Base-by-base conservation (phyloP, 2,113 vertebrate species). In the Ptilorrhoa leucosticta region DNA sequence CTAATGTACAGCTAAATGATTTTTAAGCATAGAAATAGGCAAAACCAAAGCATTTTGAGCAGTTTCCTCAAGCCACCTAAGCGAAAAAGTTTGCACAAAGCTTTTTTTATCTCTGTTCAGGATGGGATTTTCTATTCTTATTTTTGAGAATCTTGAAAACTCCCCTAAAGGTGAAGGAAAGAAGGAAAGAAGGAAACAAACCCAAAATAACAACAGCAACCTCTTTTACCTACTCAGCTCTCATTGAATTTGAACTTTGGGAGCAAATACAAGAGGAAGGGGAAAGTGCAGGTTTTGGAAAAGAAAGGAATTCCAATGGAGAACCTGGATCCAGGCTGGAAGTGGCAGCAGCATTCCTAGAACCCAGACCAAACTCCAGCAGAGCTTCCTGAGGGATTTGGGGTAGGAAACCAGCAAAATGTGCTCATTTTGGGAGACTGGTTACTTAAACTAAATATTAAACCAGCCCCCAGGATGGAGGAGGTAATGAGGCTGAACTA, bases 401-500 rank as follows among this genome's bases (percentile, higher is more conserved):
- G 13, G 70, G 82, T 3, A 69, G 57, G 47, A 65, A 86, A 56
- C 13, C 63, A 72, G 30, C 70, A 72, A 33, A 42, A 53, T 66
- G 57, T 56, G 26, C 53, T 58, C 47, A 24, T 78, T 92, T 78
- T 53, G 57, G 45, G 80, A 78, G 40, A 78, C 83, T 83, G 40
- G 94, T 90, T 87, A 89, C 89, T 76, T 92, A 91, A 90, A 83
- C 90, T 88, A 90, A 80, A 87, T 83, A 90, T 83, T 96, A 96
- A 94, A 69, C 83, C 60, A 87, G 53, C 58, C 94, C 84, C 57
- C 69, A 87, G 97, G 94, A 97, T 56, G 47, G 88, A 83, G 19
- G 37, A 69, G 28, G 64, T 69, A 97, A 98, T 60, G 96, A 97
- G 94, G 93, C 56, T 40, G 60, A 94, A 83, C 84, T 94, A 77